Evolutionary conservation across 2,888 invertebrate genomes (phyloP).

Genomic region (Eueremaeus valkanovi): DNA sequence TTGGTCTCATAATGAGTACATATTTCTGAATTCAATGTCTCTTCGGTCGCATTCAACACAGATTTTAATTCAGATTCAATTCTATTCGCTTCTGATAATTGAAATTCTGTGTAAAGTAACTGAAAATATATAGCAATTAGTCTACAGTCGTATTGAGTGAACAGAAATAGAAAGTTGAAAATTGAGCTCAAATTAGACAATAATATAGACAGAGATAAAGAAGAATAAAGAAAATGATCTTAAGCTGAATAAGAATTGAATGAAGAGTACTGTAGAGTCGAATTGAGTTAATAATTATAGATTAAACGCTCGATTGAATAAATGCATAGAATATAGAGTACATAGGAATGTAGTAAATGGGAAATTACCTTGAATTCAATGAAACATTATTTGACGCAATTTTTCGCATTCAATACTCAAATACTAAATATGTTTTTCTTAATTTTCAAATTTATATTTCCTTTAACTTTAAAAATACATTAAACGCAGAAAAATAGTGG

Average conservation of each 20-base stretch:
- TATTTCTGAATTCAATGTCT: not conserved
- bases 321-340: not conserved
- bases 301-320: constrained; percentile 1
- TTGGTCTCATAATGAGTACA: not conserved
- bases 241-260: not conserved
- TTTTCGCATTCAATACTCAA: not conserved
- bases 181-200: not conserved
- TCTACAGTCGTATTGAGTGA: too few relatives aligned
- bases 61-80: not conserved
- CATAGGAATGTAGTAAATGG: not conserved
- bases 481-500: too few relatives aligned
- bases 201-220: not conserved
- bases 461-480: too few relatives aligned
- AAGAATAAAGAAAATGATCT: not conserved
- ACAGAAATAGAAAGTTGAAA: not conserved
- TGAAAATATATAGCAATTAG: not conserved
- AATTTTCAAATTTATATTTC: too few relatives aligned
- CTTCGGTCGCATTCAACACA: not conserved
- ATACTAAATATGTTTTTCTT: not conserved
- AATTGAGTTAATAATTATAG: not conserved
- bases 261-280: not conserved
- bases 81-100: not conserved
- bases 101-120: not conserved
- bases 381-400: too few relatives aligned
- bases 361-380: not conserved